Base-by-base conservation (phyloP, 37 sponge, comb jelly and placozoan species). In the Oscarella lobularis region DNA sequence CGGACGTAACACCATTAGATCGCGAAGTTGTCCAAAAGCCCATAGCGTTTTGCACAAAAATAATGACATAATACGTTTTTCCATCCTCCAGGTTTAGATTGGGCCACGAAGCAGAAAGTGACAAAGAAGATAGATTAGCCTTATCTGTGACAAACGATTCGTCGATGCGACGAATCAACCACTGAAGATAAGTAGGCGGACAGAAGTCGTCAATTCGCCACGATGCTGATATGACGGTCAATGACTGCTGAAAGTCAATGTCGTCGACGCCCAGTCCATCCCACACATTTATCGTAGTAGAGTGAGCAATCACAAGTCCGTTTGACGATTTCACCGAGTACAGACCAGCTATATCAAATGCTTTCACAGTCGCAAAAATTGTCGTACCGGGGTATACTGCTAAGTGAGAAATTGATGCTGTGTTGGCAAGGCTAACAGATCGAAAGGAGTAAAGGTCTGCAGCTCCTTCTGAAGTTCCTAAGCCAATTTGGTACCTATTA, bases 61-160 rank as follows among this genome's bases (percentile, higher is more conserved):
- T 83, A n/a, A 87, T 55, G 1, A 91, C 40, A 1, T 87, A 68
- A 65, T 91, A 91, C 0, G 86, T 77, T 37, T 87, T 81, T 40
- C 81, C 83, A 66, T 82, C 48, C 54, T 69, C 80, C 36, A 91
- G 73, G 29, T 38, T 27, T 4, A 87, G 77, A 14, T 83, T 80
- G 41, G 85, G 31, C 20, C 14, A 9, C 20, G 20, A 27, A 48
- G 9, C 2, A 29, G 37, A 4, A 0, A 82, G 37, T 3, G 39
- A 73, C 33, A 67, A 20, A 38, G 31, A n/a, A 4, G 78, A 6
- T 48, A 48, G 9, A 48, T 48, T 20, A 48, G 60, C 20, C 9
- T 27, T 27, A 9, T 9, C 14, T 20, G 9, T 9, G 9, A 48
- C 60, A 9, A 48, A 20, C 60, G 20, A 20, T 27, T 48, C 60